Evolutionary conservation across 2,888 invertebrate species (phyloP), one percentile per base, ranked within the genome.

Genomic region (Zootermopsis nevadensis): DNA sequence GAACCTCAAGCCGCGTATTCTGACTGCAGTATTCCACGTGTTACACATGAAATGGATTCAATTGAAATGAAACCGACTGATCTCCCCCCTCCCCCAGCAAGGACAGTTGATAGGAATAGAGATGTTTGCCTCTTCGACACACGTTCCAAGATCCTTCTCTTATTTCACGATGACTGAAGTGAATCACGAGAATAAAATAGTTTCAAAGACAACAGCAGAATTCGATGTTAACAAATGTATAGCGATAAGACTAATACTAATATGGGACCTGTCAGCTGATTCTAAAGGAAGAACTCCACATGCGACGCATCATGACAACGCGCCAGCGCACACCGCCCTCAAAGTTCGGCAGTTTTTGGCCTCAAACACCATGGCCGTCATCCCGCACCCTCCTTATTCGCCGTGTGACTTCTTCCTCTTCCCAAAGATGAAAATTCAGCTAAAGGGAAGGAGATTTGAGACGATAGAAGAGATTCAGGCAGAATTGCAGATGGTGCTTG

Each of bases 31-130:
- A 27, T 48, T n/a, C n/a, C n/a, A 35, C 42, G 42, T 42, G 76
- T 27, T 76, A 76, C 42, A 76, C 76, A 76, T 76, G 76, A 24
- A 76, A 48, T 42, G 42, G 76, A 76, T 76, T 48, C 76, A 76
- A 76, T 76, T 76, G 76, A 76, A 76, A 24, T 35, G 60, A 27
- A 27, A n/a, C 60, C 2, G 4, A n/a, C 60, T 27, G n/a, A n/a
- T 27, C 60, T 6, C 60, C 60, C 60, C 60, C 7, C 60, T n/a
- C 12, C 15, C 53, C 24, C 27, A 24, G 3, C n/a, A 60, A 27
- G 60, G n/a, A 60, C n/a, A 27, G 60, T n/a, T n/a, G 60, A 60
- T 60, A 60, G n/a, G 60, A 60, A 60, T 60, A 60, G 60, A 60
- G 60, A 60, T 60, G 60, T 60, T 60, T n/a, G 60, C 60, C 6